phyloP scores from a whole-genome alignment of 2,797 vertebrate species.

The Taenioides sp. region DNA sequence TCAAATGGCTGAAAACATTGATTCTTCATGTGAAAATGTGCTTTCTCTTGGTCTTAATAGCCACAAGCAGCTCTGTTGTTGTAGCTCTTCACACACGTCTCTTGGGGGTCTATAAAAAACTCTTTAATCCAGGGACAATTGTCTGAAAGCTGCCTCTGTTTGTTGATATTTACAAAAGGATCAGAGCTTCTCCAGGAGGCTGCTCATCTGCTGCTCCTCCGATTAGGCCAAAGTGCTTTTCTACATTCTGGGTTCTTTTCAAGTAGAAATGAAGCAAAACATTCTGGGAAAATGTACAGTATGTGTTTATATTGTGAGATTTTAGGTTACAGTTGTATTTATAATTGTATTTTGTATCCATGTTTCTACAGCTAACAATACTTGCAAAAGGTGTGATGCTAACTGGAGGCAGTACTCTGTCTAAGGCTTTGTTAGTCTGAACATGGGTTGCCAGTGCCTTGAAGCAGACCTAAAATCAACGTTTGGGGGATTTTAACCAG shows the following conservation, averaged over 20 bases:
- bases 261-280: background rate
- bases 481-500: no score
- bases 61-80: background rate
- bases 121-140: constrained; percentile 6
- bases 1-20: background rate
- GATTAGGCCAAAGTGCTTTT: background rate
- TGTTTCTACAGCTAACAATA: no score
- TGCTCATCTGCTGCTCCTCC: constrained; percentile 6
- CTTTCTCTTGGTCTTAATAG: background rate
- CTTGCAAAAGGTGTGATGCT: no score
- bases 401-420: no score
- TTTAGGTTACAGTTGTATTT: background rate
- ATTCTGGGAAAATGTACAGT: background rate
- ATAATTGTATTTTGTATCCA: background rate
- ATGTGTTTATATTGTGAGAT: background rate
- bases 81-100: background rate
- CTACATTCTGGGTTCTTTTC: background rate
- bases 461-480: no score
- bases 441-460: no score
- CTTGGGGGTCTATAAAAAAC: constrained; percentile 1
- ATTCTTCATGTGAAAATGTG: background rate
- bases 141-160: constrained; percentile 7
- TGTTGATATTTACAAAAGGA: constrained; percentile 1
- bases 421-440: no score
- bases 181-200: background rate